phyloP scores from a whole-genome alignment of 2,888 invertebrate genomes.

The Eupithecia centaureata region DNA sequence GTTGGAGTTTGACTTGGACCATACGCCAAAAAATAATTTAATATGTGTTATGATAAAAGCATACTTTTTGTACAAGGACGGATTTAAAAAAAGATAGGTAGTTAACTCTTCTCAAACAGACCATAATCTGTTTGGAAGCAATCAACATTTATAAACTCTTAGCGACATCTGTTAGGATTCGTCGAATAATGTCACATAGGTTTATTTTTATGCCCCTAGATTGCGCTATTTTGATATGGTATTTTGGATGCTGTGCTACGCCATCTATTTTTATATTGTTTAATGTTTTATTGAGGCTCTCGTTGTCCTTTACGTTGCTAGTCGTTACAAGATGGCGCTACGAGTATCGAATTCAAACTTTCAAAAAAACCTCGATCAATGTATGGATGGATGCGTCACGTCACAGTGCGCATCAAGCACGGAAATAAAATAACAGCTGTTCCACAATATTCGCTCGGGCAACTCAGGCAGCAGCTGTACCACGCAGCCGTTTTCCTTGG shows the following conservation, averaged over 20 bases:
- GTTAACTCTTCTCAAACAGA: too few species aligned
- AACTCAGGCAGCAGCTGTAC: slow-evolving; percentile 71
- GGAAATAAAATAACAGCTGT: slow-evolving; percentile 83
- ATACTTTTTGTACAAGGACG: too few species aligned
- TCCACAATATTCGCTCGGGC: slow-evolving; percentile 81
- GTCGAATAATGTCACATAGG: not conserved
- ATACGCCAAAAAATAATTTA: too few species aligned
- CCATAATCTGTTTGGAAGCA: too few species aligned
- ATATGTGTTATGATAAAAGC: too few species aligned
- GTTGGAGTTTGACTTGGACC: too few species aligned
- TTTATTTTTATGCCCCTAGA: not conserved
- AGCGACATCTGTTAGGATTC: not conserved
- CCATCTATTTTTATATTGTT: not conserved
- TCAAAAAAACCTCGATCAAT: slow-evolving; percentile 64
- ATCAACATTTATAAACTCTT: not conserved
- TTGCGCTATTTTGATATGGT: not conserved
- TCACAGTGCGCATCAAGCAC: slow-evolving; percentile 79
- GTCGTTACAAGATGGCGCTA: slow-evolving; percentile 49
- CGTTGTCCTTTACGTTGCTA: not conserved
- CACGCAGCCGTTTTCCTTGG: slow-evolving; percentile 77
- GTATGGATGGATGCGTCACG: slow-evolving; percentile 61
- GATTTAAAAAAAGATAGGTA: too few species aligned
- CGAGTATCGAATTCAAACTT: slow-evolving; percentile 21
- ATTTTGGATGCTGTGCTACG: not conserved
- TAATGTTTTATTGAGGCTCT: not conserved